Conservation (phyloP, 2,888 invertebrate genomes). For the Apantesis nais region DNA sequence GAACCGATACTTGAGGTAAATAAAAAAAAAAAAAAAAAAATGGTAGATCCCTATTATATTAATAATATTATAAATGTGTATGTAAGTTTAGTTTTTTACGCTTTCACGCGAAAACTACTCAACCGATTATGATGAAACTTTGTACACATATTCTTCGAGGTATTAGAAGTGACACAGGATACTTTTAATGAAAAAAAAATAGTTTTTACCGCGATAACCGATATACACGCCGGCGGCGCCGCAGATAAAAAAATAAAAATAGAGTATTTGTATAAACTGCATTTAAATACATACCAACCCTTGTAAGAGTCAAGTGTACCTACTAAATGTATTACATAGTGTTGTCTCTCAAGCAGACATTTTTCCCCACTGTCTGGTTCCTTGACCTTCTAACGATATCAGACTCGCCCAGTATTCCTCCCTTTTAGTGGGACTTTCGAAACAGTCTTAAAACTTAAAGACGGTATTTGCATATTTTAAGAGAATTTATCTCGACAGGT, state of each 20-base stretch:
- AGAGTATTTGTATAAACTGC: background rate
- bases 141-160: too few relatives aligned
- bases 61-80: too few relatives aligned
- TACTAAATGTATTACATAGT: conserved; percentile 21
- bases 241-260: background rate
- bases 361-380: conserved; percentile 54
- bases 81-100: too few relatives aligned
- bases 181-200: too few relatives aligned
- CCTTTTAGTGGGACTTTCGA: conserved; percentile 35
- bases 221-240: too few relatives aligned
- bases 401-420: conserved; percentile 40
- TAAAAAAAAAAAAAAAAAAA: too few relatives aligned
- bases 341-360: conserved; percentile 29
- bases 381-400: conserved; percentile 54
- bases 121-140: too few relatives aligned
- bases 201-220: too few relatives aligned
- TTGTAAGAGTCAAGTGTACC: conserved; percentile 14
- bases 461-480: conserved; percentile 40
- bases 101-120: too few relatives aligned
- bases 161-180: too few relatives aligned
- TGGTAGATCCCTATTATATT: too few relatives aligned
- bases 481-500: conserved; percentile 11
- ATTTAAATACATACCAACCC: background rate
- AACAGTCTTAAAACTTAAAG: conserved; percentile 38
- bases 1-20: too few relatives aligned